Base-by-base conservation (phyloP, 1,140 invertebrate genomes). In the Drusus annulatus region DNA sequence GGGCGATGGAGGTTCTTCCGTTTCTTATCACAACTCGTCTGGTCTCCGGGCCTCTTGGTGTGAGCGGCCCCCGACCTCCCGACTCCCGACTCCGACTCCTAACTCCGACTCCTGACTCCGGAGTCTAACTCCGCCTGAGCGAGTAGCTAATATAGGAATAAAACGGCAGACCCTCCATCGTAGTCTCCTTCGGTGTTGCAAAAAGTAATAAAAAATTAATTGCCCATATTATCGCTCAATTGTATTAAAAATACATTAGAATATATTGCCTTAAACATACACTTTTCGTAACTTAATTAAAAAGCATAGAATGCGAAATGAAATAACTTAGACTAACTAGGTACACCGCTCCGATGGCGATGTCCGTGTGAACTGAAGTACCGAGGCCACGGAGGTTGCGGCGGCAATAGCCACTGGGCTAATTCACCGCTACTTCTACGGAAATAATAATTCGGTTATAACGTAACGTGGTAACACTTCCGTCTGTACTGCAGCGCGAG, bases 221-320 rank as follows among this genome's bases (percentile, higher is more conserved):
- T 78, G 60, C 50, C 63, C 63, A 63, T 62, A 31, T 79, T 79
- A 73, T 73, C 45, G 54, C 71, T 73, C 52, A 79, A 51, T 58
- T 36, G 63, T 79, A 79, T 45, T 71, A 79, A 73, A 75, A 75
- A 79, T 74, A 79, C 73, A 79, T 74, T 74, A 62, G 52, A 63
- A 75, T 80, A 74, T 71, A 71, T 71, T 71, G 68, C 68, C 68
- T 71, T 71, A 71, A 45, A 71, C 25, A 52, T 71, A 71, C 45
- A 71, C 36, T 51, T 71, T 71, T 71, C 17, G 68, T 71, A 71
- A 71, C 25, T 71, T 17, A 54, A 71, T 65, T 45, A n/a, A 65
- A 60, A 71, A 69, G 54, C 68, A 25, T 71, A 71, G 68, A 51
- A 71, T 71, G 68, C 68, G 68, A 71, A 71, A 71, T 52, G 16